Evolutionary conservation across 2,888 invertebrate species (phyloP).

Genomic region (Mycogona germanica): DNA sequence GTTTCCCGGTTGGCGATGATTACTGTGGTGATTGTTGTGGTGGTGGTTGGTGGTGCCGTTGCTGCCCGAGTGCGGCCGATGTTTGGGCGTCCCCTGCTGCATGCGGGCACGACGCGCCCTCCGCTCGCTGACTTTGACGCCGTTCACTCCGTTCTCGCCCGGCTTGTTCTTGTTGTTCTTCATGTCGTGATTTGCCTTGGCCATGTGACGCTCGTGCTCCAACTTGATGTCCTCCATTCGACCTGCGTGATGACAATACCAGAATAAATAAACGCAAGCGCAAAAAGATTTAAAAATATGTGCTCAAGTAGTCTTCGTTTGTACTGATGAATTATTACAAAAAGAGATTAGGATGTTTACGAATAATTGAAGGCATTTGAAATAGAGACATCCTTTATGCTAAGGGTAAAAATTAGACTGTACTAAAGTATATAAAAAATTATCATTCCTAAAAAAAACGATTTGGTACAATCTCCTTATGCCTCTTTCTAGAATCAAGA

Average conservation of each 20-base stretch:
- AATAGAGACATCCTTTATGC: no score
- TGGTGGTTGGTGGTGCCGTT: no score
- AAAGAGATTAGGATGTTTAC: not conserved
- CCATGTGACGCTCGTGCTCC: constrained; percentile 31
- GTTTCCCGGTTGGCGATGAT: not conserved
- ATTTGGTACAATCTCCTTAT: not conserved
- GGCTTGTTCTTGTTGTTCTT: constrained; percentile 34
- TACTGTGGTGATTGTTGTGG: no score
- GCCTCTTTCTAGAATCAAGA: not conserved
- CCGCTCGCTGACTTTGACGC: constrained; percentile 33
- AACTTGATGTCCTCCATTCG: constrained; percentile 33
- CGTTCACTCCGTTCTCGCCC: constrained; percentile 33
- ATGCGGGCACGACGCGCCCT: constrained; percentile 26
- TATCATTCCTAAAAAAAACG: not conserved
- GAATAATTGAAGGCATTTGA: not conserved
- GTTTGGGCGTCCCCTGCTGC: no score
- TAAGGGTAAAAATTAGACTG: no score
- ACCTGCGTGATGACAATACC: constrained; percentile 27
- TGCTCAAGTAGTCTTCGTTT: no score
- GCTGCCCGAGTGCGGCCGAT: no score
- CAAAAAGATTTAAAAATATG: not conserved
- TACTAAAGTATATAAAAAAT: no score
- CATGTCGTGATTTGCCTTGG: constrained; percentile 32
- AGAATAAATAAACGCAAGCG: not conserved
- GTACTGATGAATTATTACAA: not conserved